Percentiles rank a stretch among this genome's conserved stretches.
Evolutionary conservation across 2,888 invertebrate species (phyloP).

Genomic region (Nymphalis urticae): DNA sequence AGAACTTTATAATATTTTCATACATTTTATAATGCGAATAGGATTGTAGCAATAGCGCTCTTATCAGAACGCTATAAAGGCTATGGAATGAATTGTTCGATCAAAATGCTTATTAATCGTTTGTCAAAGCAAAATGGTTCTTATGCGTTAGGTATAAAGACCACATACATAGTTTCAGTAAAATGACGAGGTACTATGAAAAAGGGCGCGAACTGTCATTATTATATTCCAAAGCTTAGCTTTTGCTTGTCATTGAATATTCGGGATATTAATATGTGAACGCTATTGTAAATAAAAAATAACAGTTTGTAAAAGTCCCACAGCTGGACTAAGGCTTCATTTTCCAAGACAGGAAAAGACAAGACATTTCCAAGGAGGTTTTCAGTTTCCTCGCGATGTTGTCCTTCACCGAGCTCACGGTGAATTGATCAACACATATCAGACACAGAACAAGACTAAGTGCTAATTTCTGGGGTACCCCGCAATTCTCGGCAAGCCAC

Average conservation of each 20-base stretch:
- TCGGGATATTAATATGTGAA: no score
- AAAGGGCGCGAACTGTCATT: constrained; percentile 34
- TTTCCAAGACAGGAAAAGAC: no score
- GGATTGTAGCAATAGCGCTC: neutral
- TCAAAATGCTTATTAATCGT: neutral
- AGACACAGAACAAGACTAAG: no score
- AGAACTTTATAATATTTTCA: neutral
- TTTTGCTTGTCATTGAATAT: neutral
- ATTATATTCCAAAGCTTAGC: neutral
- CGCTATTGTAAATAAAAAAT: no score
- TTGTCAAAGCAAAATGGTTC: constrained; percentile 7
- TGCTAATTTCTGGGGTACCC: no score
- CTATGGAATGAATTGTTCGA: neutral
- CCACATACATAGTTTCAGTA: neutral
- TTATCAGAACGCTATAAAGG: neutral
- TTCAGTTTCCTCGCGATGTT: no score
- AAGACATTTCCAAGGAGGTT: no score
- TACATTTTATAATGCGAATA: neutral
- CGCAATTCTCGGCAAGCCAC: no score
- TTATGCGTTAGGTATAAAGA: constrained; percentile 7
- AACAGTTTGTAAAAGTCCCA: no score
- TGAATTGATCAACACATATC: no score
- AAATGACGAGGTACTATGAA: constrained; percentile 35
- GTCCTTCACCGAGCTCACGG: no score
- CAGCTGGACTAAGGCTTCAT: no score